Conservation (phyloP, 2,113 vertebrate genomes). For the Dicrurus megarhynchus region DNA sequence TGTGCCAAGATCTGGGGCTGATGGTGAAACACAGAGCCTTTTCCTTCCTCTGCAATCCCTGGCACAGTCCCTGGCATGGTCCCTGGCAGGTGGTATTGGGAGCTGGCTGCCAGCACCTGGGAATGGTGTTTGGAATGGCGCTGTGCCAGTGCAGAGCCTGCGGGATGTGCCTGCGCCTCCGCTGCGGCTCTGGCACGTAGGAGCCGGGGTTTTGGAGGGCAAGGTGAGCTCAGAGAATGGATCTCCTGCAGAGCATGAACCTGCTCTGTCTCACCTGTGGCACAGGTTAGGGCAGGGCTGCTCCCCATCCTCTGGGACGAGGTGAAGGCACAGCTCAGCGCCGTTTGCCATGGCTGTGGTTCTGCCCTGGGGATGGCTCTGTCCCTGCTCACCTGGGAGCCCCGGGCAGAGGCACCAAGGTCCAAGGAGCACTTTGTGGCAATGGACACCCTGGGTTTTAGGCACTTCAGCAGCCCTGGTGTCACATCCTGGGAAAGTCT, state of each 20-base stretch:
- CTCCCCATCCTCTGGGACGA: accelerated
- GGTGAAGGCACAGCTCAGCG: accelerated
- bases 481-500: neutral
- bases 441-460: neutral
- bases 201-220: neutral
- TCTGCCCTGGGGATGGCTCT: neutral
- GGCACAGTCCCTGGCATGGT: neutral
- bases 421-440: accelerated
- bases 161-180: accelerated
- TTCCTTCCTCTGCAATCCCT: neutral
- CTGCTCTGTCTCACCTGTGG: neutral
- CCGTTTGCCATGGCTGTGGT: accelerated
- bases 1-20: accelerated
- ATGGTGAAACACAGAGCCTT: accelerated
- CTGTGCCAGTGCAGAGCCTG: neutral
- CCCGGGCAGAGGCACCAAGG: accelerated
- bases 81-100: neutral
- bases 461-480: neutral
- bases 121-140: neutral
- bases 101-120: neutral
- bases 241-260: neutral
- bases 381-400: neutral
- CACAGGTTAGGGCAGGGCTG: accelerated
- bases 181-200: accelerated
- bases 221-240: neutral